These are phyloP conservation scores for Drosophila nannoptera DNA, from an alignment of 1,140 invertebrate species.

Conservation along the genomic window DNA sequence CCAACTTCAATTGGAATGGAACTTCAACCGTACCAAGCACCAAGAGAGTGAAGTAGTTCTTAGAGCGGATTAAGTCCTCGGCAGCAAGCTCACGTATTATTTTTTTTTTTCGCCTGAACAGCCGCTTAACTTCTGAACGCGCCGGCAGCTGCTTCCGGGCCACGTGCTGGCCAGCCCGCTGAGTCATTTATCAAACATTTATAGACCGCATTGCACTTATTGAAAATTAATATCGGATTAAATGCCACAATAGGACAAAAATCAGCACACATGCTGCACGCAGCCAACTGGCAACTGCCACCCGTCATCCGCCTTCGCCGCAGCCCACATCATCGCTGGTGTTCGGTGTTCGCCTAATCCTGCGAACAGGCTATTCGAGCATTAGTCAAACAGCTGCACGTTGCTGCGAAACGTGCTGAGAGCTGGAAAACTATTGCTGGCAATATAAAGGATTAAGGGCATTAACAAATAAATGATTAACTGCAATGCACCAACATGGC, in stretches of 20 bases:
- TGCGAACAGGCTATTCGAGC: conserved; percentile 64
- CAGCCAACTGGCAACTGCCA: conserved; percentile 3
- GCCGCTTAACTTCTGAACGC: not conserved
- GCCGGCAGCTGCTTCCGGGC: conserved; percentile 2
- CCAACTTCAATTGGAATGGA: too few relatives aligned
- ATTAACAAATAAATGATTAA: conserved; percentile 53
- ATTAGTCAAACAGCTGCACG: conserved; percentile 61
- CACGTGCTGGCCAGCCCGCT: conserved; percentile 54
- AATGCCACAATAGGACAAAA: conserved; percentile 64
- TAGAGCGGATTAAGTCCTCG: too few relatives aligned
- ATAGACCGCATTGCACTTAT: conserved; percentile 69
- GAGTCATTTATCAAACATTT: conserved; percentile 68
- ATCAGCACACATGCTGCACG: conserved; percentile 66
- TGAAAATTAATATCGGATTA: conserved; percentile 75
- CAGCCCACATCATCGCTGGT: conserved; percentile 2
- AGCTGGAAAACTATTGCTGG: conserved; percentile 33
- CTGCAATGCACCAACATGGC: not conserved
- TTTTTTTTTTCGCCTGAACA: not conserved
- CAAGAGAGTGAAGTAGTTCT: not conserved
- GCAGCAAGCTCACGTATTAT: too few relatives aligned
- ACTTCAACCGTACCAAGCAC: not conserved
- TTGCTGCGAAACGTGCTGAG: conserved; percentile 17
- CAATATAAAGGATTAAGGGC: conserved; percentile 59
- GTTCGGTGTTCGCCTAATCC: conserved; percentile 45
- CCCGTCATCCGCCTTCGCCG: not conserved